phyloP scores from a whole-genome alignment of 2,113 vertebrate genomes.

The Heterocephalus glaber region DNA sequence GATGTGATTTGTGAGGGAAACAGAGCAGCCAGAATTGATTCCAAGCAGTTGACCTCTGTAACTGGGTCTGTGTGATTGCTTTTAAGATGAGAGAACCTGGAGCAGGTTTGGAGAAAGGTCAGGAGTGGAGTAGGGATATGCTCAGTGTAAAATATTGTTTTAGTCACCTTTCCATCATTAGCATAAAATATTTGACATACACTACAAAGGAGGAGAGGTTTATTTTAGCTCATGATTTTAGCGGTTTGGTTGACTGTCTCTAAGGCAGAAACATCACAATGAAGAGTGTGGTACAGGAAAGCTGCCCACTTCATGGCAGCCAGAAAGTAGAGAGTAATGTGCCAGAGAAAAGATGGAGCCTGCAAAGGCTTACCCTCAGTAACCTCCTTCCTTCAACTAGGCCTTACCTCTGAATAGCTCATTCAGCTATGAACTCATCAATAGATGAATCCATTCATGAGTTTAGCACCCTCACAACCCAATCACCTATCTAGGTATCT shows the following conservation, averaged over 20 bases:
- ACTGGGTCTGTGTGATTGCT: background rate
- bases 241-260: background rate
- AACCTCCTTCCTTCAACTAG: background rate
- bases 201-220: background rate
- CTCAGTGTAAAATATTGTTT: background rate
- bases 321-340: background rate
- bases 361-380: too few species aligned
- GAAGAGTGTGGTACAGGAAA: background rate
- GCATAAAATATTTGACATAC: background rate
- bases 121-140: background rate
- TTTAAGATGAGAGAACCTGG: background rate
- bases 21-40: background rate
- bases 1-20: background rate
- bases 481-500: background rate
- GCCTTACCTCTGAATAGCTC: background rate
- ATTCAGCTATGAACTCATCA: too few species aligned
- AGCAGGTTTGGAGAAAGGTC: background rate
- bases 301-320: background rate
- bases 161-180: background rate
- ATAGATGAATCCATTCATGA: background rate
- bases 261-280: too few species aligned
- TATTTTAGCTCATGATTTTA: background rate
- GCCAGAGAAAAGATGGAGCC: background rate
- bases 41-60: background rate
- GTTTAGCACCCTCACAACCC: background rate